Base-by-base conservation (phyloP, 2,113 vertebrate species). In the Zosterops lateralis region DNA sequence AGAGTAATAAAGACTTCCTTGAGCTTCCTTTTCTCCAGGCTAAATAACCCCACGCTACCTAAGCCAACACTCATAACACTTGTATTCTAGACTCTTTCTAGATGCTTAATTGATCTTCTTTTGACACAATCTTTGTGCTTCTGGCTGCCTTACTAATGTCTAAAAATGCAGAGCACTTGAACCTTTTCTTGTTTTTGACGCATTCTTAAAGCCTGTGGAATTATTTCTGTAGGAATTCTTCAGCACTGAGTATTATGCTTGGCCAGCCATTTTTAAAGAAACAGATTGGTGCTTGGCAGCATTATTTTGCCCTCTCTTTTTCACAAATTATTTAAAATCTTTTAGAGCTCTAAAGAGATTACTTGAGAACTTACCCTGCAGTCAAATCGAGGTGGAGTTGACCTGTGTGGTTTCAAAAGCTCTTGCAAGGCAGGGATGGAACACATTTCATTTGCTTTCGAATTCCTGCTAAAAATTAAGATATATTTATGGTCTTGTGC, bases 41-140 rank as follows among this genome's bases (percentile, higher is more conserved):
- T 82, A 32, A 90, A 34, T 1, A 58, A 58, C 3, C 1, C 2
- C 4, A 12, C 19, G 9, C 36, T 72, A 11, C 18, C 18, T 61
- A 42, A 78, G 31, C 6, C 1, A 1, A 14, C 70, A 17, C 8
- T 79, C 19, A 8, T 9, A 42, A 19, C 8, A 9, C 17, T 45
- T 47, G 15, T 51, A 4, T 65, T 79, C 32, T 8, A 56, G 34
- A 47, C 2, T 4, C 21, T 60, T 72, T 60, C 60, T 25, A 53
- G 45, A 47, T 32, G 34, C 6, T 65, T 72, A 1, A 1, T 20
- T 38, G 15, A 18, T 36, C 10, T 64, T 45, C 32, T 83, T 50
- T 47, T 45, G 14, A 72, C 3, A 9, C 0, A 0, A 24, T 82
- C 54, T 73, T 76, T 24, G 19, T 4, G 1, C 32, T 85, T 67